phyloP scores from a whole-genome alignment of 1,140 invertebrate genomes.

The Cydia splendana region DNA sequence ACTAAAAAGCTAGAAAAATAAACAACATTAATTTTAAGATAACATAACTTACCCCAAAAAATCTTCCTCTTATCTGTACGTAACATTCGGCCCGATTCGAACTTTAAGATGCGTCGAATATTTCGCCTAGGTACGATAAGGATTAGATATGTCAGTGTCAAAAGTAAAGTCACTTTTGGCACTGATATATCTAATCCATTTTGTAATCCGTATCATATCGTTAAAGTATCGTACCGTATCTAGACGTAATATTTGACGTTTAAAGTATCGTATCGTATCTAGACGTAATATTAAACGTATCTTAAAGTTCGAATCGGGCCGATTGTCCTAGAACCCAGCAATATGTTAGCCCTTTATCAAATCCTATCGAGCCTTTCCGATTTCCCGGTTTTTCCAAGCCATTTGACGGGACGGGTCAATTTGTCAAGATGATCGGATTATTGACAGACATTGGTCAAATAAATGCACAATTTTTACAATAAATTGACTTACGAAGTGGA shows the following conservation, averaged over 20 bases:
- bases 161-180: too few relatives aligned
- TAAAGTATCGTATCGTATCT: too few relatives aligned
- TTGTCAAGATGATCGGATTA: not conserved
- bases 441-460: not conserved
- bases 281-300: too few relatives aligned
- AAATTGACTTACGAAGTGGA: not conserved
- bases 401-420: not conserved
- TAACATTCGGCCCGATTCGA: not conserved
- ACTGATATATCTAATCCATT: too few relatives aligned
- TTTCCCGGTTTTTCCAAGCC: constrained; percentile 4
- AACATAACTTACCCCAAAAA: not conserved
- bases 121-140: too few relatives aligned
- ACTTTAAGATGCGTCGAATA: too few relatives aligned
- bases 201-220: too few relatives aligned
- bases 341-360: constrained; percentile 6
- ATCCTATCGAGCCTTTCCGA: not conserved
- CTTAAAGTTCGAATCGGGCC: too few relatives aligned
- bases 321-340: not conserved
- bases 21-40: not conserved
- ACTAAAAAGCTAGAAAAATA: too few relatives aligned
- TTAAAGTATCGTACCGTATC: too few relatives aligned
- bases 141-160: too few relatives aligned
- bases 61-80: not conserved
- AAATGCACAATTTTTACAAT: not conserved
- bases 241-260: too few relatives aligned